These are phyloP conservation scores for Xiphophorus hellerii DNA, from an alignment of 2,113 vertebrate species.

Conservation along the genomic window DNA sequence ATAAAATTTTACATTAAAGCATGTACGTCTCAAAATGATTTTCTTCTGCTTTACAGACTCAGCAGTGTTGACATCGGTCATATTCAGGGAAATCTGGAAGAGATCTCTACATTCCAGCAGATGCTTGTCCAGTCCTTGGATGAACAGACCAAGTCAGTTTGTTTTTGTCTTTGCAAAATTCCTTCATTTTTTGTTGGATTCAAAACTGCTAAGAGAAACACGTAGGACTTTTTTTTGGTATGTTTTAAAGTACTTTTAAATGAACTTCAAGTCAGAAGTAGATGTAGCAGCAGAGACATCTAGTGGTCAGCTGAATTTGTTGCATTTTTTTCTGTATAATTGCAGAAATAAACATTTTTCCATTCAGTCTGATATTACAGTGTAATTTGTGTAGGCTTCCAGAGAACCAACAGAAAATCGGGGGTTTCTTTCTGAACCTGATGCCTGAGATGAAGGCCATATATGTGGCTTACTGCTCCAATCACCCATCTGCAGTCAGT, in stretches of 20 bases:
- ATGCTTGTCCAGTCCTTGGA: slow-evolving; percentile 94
- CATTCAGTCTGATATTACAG: neutral
- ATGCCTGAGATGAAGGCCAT: slow-evolving; percentile 91
- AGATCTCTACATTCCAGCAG: slow-evolving; percentile 96
- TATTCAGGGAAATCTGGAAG: slow-evolving; percentile 95
- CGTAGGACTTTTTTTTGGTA: neutral
- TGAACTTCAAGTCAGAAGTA: neutral
- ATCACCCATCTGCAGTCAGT: slow-evolving; percentile 92
- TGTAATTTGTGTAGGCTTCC: slow-evolving; percentile 80
- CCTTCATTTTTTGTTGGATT: neutral
- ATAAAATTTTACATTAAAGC: neutral
- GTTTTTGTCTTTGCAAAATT: neutral
- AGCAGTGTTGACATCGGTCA: slow-evolving; percentile 83
- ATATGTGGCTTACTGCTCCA: slow-evolving; percentile 93
- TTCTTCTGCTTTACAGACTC: slow-evolving; percentile 77
- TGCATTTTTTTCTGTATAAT: neutral
- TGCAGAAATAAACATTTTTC: neutral
- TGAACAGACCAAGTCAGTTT: slow-evolving; percentile 91
- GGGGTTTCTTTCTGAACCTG: slow-evolving; percentile 91
- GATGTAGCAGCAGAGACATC: slow-evolving; percentile 52
- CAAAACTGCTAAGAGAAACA: neutral
- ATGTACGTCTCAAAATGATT: neutral
- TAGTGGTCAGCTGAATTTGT: slow-evolving; percentile 43
- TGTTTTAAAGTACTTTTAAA: too few relatives aligned
- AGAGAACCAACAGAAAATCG: slow-evolving; percentile 92